Evolutionary conservation across 2,113 vertebrate species (phyloP).

Genomic region (Pollimyrus isidori): DNA sequence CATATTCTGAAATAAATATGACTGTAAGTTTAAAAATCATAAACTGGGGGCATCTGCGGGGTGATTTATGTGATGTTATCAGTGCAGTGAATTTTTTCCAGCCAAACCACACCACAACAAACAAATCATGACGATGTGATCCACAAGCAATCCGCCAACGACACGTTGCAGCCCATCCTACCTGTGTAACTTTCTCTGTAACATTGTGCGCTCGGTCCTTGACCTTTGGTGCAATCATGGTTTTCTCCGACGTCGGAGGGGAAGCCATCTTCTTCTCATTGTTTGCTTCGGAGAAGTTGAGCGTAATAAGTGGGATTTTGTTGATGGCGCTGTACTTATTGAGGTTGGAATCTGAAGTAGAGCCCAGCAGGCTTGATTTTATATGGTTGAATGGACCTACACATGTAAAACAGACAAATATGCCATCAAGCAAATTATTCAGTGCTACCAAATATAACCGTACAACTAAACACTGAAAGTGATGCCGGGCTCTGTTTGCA

Average conservation of each 20-base stretch:
- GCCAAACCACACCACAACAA: background rate
- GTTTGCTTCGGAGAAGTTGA: slow-evolving; percentile 96
- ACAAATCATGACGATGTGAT: background rate
- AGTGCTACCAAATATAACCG: background rate
- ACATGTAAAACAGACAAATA: slow-evolving; percentile 20
- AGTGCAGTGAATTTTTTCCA: background rate
- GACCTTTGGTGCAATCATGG: slow-evolving; percentile 96
- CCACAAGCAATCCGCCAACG: background rate
- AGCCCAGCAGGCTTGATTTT: slow-evolving; percentile 91
- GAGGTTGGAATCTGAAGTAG: slow-evolving; percentile 96
- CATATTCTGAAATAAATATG: background rate
- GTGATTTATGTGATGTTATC: background rate
- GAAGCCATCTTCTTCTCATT: slow-evolving; percentile 88
- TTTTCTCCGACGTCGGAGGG: slow-evolving; percentile 89
- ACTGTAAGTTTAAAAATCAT: background rate
- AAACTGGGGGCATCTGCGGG: background rate
- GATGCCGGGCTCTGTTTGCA: too few species aligned
- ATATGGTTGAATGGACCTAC: slow-evolving; percentile 95
- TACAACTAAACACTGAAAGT: background rate
- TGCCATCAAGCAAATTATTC: background rate
- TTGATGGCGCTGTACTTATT: slow-evolving; percentile 98
- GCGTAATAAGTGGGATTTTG: slow-evolving; percentile 94
- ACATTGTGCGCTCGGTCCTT: slow-evolving; percentile 96
- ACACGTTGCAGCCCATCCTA: slow-evolving; percentile 31
- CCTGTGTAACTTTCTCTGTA: slow-evolving; percentile 98